Percentiles rank a stretch among this genome's conserved stretches.
phyloP scores from a whole-genome alignment of 2,113 vertebrate species.

The Pachypanchax playfairii region DNA sequence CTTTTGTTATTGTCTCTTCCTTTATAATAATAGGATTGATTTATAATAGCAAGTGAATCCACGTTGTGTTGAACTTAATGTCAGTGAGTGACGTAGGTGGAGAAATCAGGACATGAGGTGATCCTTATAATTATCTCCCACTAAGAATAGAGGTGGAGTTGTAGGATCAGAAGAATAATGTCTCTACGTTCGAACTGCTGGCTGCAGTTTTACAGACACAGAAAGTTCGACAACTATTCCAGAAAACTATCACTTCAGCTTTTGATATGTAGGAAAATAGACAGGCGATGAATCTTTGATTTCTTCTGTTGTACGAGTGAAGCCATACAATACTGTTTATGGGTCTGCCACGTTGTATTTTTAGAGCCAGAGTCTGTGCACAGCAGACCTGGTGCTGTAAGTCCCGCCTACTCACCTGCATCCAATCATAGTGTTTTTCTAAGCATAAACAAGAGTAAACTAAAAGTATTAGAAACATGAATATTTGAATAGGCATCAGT shows the following conservation, averaged over 20 bases:
- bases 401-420: too few species aligned
- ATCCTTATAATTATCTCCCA: slow-evolving; percentile 5
- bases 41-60: slow-evolving; percentile 27
- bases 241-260: background rate
- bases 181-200: background rate
- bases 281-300: too few species aligned
- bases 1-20: slow-evolving; percentile 28
- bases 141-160: slow-evolving; percentile 25
- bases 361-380: too few species aligned
- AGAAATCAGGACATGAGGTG: slow-evolving; percentile 6
- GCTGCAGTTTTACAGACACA: slow-evolving; percentile 16
- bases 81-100: slow-evolving; percentile 12
- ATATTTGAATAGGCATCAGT: too few species aligned
- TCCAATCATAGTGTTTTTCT: too few species aligned
- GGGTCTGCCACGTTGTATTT: too few species aligned
- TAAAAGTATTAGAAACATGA: too few species aligned
- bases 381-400: too few species aligned
- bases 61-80: slow-evolving; percentile 12
- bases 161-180: background rate
- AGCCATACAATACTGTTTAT: too few species aligned
- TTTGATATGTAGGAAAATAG: too few species aligned
- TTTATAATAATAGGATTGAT: slow-evolving; percentile 31
- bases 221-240: slow-evolving; percentile 7
- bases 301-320: too few species aligned
- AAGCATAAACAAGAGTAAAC: too few species aligned